phyloP scores from a whole-genome alignment of 2,888 invertebrate genomes.

The Morpho deidamia region DNA sequence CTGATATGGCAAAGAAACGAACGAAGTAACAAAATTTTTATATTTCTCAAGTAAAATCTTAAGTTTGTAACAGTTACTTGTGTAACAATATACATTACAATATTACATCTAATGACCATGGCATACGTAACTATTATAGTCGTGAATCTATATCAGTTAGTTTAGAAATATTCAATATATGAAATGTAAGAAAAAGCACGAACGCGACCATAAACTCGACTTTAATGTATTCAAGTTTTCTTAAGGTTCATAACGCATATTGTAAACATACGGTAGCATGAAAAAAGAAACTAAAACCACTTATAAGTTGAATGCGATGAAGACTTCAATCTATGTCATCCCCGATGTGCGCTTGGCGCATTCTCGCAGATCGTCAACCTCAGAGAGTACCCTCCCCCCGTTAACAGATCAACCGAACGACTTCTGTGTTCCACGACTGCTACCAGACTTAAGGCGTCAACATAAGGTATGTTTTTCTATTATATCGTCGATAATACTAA shows the following conservation, averaged over 20 bases:
- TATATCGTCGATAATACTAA: slow-evolving; percentile 5
- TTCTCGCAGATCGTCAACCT: slow-evolving; percentile 72
- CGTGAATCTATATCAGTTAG: no score
- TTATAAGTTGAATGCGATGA: slow-evolving; percentile 36
- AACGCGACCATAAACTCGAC: no score
- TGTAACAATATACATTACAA: no score
- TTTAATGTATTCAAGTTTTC: no score
- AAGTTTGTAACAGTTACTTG: no score
- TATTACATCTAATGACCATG: no score
- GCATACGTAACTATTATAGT: no score
- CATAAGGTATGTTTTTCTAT: slow-evolving; percentile 34
- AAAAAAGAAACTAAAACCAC: slow-evolving; percentile 16
- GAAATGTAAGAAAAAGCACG: no score
- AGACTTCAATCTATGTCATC: slow-evolving; percentile 57
- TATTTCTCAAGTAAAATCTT: no score
- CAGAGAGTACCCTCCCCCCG: slow-evolving; percentile 42
- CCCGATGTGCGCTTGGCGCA: slow-evolving; percentile 58
- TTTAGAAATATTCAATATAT: no score
- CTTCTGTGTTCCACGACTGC: slow-evolving; percentile 23
- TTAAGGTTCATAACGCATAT: not conserved
- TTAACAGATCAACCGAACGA: slow-evolving; percentile 36
- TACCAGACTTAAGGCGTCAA: slow-evolving; percentile 33
- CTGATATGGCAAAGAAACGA: no score
- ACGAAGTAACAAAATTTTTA: no score
- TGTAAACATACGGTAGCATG: slow-evolving; percentile 12